Base-by-base conservation (phyloP, 2,888 invertebrate species). In the Apodemia mormo region DNA sequence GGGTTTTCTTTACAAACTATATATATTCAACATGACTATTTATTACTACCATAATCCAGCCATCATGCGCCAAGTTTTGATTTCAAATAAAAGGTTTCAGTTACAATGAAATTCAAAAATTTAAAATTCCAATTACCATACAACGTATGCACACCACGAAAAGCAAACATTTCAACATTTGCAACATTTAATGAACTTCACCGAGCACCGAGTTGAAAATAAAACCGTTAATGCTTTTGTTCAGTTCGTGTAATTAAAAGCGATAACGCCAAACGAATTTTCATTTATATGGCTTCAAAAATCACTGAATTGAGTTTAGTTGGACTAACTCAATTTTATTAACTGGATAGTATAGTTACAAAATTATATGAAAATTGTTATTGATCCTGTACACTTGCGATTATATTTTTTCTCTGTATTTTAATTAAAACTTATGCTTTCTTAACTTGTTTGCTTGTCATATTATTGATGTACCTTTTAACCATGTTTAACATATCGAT, bases 241-340 rank as follows among this genome's bases (percentile, higher is more conserved):
- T 29, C 56, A 29, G 56, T 56, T 56, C 56, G 56, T 56, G 29
- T 29, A 56, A 54, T 54, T 54, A 54, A 54, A 54, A 54, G 54
- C 22, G 54, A 54, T 52, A 52, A 52, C 43, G 43, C 43, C 43
- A 43, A 43, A 43, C 54, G 54, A 22, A 54, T 54, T 54, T 75
- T 72, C 69, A 58, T 71, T 52, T 66, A 64, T 14, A 30, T 9
- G 30, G 64, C 72, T 67, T 69, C 67, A 65, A 70, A 76, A 76
- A 75, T 79, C 77, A 79, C 78, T 80, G 76, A 80, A 80, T 79
- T 77, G 76, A 74, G 77, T 77, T 78, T 76, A 78, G 76, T 79
- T 73, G 73, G 76, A 68, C 73, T 71, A 74, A 74, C 69, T 73
- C 73, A 75, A 74, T 77, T 75, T 74, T 37, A 37, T 37, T 37